Evolutionary conservation across 2,888 invertebrate species (phyloP).

Genomic region (Tachina grossa): DNA sequence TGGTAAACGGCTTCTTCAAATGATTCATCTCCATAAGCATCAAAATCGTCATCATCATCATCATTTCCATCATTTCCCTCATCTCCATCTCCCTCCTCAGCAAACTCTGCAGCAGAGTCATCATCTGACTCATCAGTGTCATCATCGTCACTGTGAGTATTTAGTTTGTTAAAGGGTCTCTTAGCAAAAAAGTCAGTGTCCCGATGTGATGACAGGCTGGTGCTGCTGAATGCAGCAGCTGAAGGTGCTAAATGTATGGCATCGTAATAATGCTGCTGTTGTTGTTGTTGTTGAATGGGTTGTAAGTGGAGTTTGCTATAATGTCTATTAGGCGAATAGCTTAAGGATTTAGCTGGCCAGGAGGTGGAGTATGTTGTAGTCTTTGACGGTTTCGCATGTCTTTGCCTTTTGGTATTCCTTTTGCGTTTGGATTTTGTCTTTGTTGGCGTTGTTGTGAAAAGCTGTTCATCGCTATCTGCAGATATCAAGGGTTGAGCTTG

Average conservation of each 20-base stretch:
- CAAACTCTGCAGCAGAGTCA: conserved; percentile 7
- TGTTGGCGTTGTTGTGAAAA: conserved; percentile 22
- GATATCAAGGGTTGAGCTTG: conserved; percentile 71
- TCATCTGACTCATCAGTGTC: conserved; percentile 29
- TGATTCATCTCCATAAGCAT: conserved; percentile 54
- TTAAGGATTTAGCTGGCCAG: conserved; percentile 57
- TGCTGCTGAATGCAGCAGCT: conserved; percentile 26
- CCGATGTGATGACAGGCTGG: conserved; percentile 30
- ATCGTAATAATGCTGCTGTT: conserved; percentile 53
- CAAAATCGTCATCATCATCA: conserved; percentile 40
- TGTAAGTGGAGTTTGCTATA: conserved; percentile 22
- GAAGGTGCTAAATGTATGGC: conserved; percentile 44
- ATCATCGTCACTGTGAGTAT: conserved; percentile 32
- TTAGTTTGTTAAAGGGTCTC: conserved; percentile 51
- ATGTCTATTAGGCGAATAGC: conserved; percentile 46
- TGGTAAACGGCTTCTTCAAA: conserved; percentile 60
- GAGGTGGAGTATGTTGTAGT: conserved; percentile 20
- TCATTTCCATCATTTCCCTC: background rate
- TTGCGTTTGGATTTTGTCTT: conserved; percentile 44
- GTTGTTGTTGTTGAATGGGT: conserved; percentile 38
- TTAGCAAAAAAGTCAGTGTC: conserved; percentile 50
- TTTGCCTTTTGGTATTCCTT: conserved; percentile 61
- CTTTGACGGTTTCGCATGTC: conserved; percentile 39
- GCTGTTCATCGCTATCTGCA: conserved; percentile 17
- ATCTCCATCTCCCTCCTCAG: conserved; percentile 2